Evolutionary conservation across 1,140 invertebrate species (phyloP).

Genomic region (Micrasema minimum): DNA sequence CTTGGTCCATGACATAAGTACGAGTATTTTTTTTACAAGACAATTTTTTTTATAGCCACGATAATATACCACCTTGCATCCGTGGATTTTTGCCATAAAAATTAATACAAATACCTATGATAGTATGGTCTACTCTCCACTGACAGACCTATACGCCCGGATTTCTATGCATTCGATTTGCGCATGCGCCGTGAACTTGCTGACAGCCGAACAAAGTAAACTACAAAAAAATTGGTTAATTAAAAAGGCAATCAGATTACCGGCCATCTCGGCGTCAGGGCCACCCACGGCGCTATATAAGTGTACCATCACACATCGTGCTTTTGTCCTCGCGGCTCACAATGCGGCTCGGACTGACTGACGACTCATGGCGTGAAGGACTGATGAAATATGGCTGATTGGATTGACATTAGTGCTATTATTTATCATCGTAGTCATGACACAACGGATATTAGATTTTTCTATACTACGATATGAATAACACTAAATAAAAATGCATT

Average conservation of each 20-base stretch:
- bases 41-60: no score
- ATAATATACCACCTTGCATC: no score
- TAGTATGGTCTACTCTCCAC: no score
- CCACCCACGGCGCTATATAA: conserved; percentile 31
- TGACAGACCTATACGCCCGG: neutral
- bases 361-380: conserved; percentile 11
- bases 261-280: neutral
- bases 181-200: conserved; percentile 23
- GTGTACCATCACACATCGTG: conserved; percentile 38
- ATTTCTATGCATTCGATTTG: conserved; percentile 34
- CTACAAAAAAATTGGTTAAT: conserved; percentile 36
- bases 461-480: neutral
- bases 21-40: no score
- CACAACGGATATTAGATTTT: no score
- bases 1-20: no score
- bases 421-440: no score
- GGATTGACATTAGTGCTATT: neutral
- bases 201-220: conserved; percentile 29
- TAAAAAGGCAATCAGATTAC: conserved; percentile 33
- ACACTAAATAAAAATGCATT: neutral
- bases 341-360: conserved; percentile 19
- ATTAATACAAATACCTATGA: no score
- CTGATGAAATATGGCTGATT: conserved; percentile 22
- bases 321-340: conserved; percentile 32
- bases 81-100: no score